Percentiles rank a stretch among this genome's conserved stretches.
Evolutionary conservation across 2,888 invertebrate genomes (phyloP).

Genomic region (Oligia fasciuncula): DNA sequence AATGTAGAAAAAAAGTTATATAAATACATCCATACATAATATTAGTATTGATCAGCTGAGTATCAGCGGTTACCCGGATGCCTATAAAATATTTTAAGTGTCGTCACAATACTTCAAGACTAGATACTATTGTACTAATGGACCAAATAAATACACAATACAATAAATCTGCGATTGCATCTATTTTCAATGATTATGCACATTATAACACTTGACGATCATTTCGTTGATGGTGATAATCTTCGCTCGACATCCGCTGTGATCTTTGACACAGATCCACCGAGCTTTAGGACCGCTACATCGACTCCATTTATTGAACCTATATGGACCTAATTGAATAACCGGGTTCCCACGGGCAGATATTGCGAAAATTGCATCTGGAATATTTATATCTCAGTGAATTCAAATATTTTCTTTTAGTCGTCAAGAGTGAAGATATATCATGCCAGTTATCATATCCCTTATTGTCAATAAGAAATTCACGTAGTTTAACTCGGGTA

Average conservation of each 20-base stretch:
- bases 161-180: neutral
- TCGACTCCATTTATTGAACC: conserved; percentile 68
- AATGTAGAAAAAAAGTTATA: conserved; percentile 5
- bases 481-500: neutral
- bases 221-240: conserved; percentile 63
- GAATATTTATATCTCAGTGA: conserved; percentile 12
- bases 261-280: conserved; percentile 67
- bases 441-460: neutral
- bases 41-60: neutral
- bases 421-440: neutral
- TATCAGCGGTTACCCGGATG: neutral
- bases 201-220: conserved; percentile 40
- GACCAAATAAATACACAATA: neutral
- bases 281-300: conserved; percentile 60
- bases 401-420: neutral
- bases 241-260: conserved; percentile 68
- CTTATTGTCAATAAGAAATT: neutral
- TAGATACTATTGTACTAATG: neutral
- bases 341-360: conserved; percentile 71
- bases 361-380: conserved; percentile 65
- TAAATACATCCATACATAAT: neutral
- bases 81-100: neutral
- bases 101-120: neutral
- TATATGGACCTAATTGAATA: conserved; percentile 69
- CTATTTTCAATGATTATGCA: conserved; percentile 50